phyloP scores from a whole-genome alignment of 2,888 invertebrate genomes.

The Kryphioiulus occultus region DNA sequence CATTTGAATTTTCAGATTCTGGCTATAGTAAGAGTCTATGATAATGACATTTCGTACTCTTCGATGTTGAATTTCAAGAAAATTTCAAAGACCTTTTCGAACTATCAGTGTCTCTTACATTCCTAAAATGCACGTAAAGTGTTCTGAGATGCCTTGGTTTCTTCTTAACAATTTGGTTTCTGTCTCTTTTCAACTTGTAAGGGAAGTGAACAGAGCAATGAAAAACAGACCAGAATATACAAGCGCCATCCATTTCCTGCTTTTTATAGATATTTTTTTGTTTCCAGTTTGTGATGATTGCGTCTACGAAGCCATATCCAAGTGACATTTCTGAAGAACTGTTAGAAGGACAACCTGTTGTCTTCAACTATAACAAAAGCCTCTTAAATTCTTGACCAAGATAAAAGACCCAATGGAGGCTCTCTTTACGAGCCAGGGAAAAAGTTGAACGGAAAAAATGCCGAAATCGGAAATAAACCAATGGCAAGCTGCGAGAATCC shows the following conservation, averaged over 20 bases:
- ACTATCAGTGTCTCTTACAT: too few species aligned
- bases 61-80: too few species aligned
- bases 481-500: conserved; percentile 13
- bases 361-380: conserved; percentile 23
- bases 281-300: conserved; percentile 23
- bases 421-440: conserved; percentile 23
- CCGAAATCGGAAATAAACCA: conserved; percentile 23
- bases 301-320: conserved; percentile 16
- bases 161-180: not conserved
- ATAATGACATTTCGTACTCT: too few species aligned
- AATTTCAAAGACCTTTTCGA: too few species aligned
- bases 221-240: conserved; percentile 1
- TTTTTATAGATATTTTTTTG: conserved; percentile 20
- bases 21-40: too few species aligned
- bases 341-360: conserved; percentile 15
- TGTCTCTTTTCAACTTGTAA: not conserved
- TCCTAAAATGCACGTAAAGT: too few species aligned
- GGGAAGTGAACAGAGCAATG: not conserved
- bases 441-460: conserved; percentile 15
- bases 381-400: conserved; percentile 23
- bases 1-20: too few species aligned
- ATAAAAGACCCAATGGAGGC: conserved; percentile 23
- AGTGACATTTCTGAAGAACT: conserved; percentile 23
- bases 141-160: too few species aligned
- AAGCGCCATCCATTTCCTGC: conserved; percentile 2